Evolutionary conservation across 2,797 vertebrate genomes (phyloP).

Genomic region (Staurois parvus): DNA sequence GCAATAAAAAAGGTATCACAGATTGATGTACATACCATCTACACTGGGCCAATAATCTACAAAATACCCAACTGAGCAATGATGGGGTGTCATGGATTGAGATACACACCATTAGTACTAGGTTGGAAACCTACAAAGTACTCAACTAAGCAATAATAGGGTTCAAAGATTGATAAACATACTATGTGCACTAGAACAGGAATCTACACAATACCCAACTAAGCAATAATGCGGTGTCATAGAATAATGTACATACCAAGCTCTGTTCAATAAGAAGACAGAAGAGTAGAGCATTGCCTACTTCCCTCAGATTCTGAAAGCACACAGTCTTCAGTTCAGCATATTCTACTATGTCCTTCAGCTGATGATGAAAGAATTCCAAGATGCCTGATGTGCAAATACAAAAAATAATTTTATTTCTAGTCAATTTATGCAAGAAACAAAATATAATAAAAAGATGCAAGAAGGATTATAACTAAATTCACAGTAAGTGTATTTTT

Average conservation of each 20-base stretch:
- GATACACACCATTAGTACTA: too few species aligned
- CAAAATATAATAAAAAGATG: background rate
- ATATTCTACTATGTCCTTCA: conserved; percentile 98
- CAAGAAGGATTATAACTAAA: too few species aligned
- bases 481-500: too few species aligned
- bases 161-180: too few species aligned
- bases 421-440: background rate
- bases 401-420: background rate
- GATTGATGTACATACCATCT: too few species aligned
- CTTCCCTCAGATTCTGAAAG: conserved; percentile 97
- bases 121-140: too few species aligned
- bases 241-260: conserved; percentile 80
- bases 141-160: too few species aligned
- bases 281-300: conserved; percentile 96
- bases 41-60: too few species aligned
- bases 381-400: conserved; percentile 84
- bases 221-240: background rate
- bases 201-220: background rate
- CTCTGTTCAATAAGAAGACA: conserved; percentile 98
- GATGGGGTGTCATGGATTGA: too few species aligned
- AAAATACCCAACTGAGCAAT: too few species aligned
- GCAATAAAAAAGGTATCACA: too few species aligned
- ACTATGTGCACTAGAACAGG: background rate
- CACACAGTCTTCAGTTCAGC: conserved; percentile 97
- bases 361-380: conserved; percentile 98